A percentile compares a stretch with the other conserved stretches of the same genome.
phyloP scores from a whole-genome alignment of 2,113 vertebrate genomes.

The Malurus melanocephalus region DNA sequence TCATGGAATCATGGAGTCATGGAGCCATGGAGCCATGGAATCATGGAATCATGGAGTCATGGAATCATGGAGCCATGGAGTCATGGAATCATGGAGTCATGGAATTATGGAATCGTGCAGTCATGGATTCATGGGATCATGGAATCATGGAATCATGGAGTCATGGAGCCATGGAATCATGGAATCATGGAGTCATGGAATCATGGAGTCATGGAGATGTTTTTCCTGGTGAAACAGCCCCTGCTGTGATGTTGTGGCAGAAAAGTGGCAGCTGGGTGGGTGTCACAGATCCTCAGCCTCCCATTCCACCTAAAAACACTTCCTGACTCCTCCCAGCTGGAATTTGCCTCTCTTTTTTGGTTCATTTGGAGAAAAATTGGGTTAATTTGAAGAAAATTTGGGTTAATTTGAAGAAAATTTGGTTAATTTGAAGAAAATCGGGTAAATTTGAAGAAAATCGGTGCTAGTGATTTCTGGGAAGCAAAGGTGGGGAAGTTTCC shows the following conservation, averaged over 20 bases:
- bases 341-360: background rate
- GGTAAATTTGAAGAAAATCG: background rate
- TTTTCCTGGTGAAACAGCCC: slow-evolving; percentile 60
- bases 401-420: background rate
- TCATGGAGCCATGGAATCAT: too few relatives aligned
- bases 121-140: too few relatives aligned
- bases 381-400: background rate
- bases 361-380: background rate
- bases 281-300: background rate
- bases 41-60: too few relatives aligned
- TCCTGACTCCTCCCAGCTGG: background rate
- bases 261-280: slow-evolving; percentile 51
- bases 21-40: too few relatives aligned
- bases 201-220: background rate
- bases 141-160: too few relatives aligned
- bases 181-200: too few relatives aligned
- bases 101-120: too few relatives aligned
- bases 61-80: too few relatives aligned
- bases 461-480: background rate
- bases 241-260: slow-evolving; percentile 5
- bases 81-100: too few relatives aligned
- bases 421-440: background rate
- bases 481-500: background rate
- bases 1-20: too few relatives aligned
- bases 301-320: background rate